Evolutionary conservation across 2,888 invertebrate species (phyloP), one percentile per base, ranked within the genome.

Genomic region (Schizotus pectinicornis): DNA sequence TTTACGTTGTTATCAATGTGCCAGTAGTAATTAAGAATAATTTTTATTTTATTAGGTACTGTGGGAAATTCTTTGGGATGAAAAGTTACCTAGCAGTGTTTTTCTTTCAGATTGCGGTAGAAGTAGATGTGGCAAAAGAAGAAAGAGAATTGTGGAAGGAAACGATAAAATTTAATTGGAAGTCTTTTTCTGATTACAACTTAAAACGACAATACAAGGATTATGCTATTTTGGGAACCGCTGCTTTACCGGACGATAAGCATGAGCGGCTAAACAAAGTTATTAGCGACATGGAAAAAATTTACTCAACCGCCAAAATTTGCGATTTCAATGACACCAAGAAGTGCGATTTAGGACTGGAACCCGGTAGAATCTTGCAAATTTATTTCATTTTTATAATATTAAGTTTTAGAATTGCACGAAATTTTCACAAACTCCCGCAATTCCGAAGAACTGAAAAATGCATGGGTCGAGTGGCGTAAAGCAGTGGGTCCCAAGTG

Each of bases 391-490:
- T 7, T 34, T 33, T 57, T 14, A 37, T 34, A 53, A 22, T 43
- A 34, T 42, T 8, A n/a, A 35, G n/a, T 34, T 68, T 35, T 78
- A 87, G 89, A 93, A 65, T 79, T 94, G 31, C 88, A 87, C 0
- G 84, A 88, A 54, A 81, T 89, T 8, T 80, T 93, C 62, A 80
- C 85, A 0, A 85, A 80, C 33, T 92, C 90, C 51, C 84, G 88
- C 47, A 85, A 95, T 74, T 89, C 90, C 1, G 88, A 92, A n/a
- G 90, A 92, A 72, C 77, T 95, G 64, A 85, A 88, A 69, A 85
- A 92, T 71, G 82, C 87, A 1, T 95, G 95, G 95, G 76, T 85
- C 2, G 86, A 89, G 69, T 95, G 93, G 90, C 86, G 94, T 66
- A 86, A 88, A 47, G 88, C 88, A 0, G 83, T 86, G 1, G 91